These are phyloP conservation scores for Rhea pennata DNA, from an alignment of 2,113 vertebrate species.

Conservation along the genomic window DNA sequence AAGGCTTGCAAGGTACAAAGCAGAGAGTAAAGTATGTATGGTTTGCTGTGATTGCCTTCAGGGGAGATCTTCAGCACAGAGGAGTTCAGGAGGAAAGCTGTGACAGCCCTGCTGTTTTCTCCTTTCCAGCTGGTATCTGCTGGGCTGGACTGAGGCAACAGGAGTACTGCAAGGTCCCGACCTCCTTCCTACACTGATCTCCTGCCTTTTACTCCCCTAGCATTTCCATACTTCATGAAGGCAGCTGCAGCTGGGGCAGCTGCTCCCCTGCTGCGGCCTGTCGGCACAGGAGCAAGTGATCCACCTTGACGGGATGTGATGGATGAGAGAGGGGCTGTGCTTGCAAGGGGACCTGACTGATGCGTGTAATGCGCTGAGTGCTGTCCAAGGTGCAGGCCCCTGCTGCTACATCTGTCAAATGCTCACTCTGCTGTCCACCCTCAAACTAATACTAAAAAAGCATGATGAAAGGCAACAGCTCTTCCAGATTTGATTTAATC, in stretches of 20 bases:
- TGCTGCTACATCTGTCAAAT: not conserved
- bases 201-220: not conserved
- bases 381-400: conserved; percentile 1
- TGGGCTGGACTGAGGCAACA: not conserved
- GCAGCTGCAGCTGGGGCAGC: not conserved
- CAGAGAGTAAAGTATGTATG: not conserved
- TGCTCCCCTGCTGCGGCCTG: fast-evolving
- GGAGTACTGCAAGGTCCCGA: not conserved
- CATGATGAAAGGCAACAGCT: conserved; percentile 10
- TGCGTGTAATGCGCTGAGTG: not conserved
- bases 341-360: not conserved
- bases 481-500: conserved; percentile 21
- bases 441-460: not conserved
- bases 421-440: not conserved
- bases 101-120: fast-evolving
- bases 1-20: not conserved
- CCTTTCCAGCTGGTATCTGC: not conserved
- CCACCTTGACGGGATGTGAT: not conserved
- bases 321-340: not conserved
- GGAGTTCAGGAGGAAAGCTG: not conserved
- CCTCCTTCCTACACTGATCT: not conserved
- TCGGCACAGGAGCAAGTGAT: not conserved
- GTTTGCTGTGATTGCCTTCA: not conserved
- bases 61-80: not conserved
- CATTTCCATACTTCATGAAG: not conserved